Conservation (phyloP, 37 sponge, comb jelly and placozoan genomes). For the Beroe forskalii region DNA sequence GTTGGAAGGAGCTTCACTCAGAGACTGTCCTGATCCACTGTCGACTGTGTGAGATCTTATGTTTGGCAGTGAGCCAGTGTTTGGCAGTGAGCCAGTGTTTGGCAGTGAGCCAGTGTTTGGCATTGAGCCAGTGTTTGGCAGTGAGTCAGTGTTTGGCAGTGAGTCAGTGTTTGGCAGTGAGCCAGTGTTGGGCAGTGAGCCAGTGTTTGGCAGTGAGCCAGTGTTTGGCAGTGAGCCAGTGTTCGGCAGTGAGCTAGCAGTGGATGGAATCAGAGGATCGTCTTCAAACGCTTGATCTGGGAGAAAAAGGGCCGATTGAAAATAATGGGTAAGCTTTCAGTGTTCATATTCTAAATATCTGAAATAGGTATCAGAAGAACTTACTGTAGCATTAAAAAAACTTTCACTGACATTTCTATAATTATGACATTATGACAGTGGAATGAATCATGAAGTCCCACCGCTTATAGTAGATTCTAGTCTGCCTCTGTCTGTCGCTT, state of each 20-base stretch:
- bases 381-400: too few species aligned
- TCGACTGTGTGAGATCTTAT: not conserved
- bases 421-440: too few species aligned
- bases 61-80: not conserved
- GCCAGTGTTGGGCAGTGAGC: too few species aligned
- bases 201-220: not conserved
- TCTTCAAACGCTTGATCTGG: not conserved
- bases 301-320: too few species aligned
- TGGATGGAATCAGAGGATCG: not conserved
- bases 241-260: not conserved
- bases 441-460: too few species aligned
- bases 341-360: too few species aligned
- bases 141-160: not conserved
- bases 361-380: too few species aligned
- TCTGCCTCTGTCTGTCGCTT: not conserved
- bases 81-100: not conserved
- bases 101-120: not conserved
- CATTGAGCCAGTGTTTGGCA: not conserved
- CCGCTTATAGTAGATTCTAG: conserved; percentile 48
- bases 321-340: too few species aligned
- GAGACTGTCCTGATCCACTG: not conserved
- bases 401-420: too few species aligned
- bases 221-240: not conserved
- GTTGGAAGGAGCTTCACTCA: not conserved
- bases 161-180: too few species aligned